These are phyloP conservation scores for Myotis yumanensis DNA, from an alignment of 2,113 vertebrate species.

Conservation along the genomic window DNA sequence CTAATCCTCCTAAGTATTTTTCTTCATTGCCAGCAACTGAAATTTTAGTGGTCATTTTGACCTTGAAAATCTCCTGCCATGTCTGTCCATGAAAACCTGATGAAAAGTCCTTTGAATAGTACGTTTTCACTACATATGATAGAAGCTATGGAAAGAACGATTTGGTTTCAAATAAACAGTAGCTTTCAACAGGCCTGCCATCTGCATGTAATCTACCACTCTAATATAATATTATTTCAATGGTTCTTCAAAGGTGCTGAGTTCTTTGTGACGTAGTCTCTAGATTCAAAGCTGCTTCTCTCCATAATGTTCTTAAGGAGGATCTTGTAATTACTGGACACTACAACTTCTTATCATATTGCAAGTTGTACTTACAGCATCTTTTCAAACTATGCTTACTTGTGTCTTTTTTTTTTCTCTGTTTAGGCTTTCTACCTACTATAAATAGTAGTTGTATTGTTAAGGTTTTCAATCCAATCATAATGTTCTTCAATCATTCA, in stretches of 20 bases:
- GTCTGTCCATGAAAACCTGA: background rate
- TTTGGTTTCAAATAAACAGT: slow-evolving; percentile 62
- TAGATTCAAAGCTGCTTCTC: background rate
- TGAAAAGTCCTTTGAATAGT: slow-evolving; percentile 44
- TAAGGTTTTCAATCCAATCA: background rate
- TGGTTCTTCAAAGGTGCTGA: slow-evolving; percentile 10
- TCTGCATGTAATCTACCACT: slow-evolving; percentile 52
- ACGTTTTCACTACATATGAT: slow-evolving; percentile 51
- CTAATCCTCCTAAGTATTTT: background rate
- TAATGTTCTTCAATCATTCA: background rate
- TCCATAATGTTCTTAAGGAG: slow-evolving; percentile 5
- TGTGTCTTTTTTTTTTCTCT: background rate
- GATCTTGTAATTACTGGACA: background rate
- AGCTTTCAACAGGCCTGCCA: slow-evolving; percentile 67
- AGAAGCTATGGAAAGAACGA: slow-evolving; percentile 11
- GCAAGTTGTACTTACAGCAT: background rate
- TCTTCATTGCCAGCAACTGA: background rate
- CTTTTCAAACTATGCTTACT: slow-evolving; percentile 14
- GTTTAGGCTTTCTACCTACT: background rate
- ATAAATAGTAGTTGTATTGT: background rate
- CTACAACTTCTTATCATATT: background rate
- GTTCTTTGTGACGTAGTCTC: background rate
- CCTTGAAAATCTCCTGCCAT: slow-evolving; percentile 42
- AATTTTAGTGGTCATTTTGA: slow-evolving; percentile 48
- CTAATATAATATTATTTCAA: slow-evolving; percentile 41